Base-by-base conservation (phyloP, 2,113 vertebrate genomes). In the Takifugu bimaculatus region DNA sequence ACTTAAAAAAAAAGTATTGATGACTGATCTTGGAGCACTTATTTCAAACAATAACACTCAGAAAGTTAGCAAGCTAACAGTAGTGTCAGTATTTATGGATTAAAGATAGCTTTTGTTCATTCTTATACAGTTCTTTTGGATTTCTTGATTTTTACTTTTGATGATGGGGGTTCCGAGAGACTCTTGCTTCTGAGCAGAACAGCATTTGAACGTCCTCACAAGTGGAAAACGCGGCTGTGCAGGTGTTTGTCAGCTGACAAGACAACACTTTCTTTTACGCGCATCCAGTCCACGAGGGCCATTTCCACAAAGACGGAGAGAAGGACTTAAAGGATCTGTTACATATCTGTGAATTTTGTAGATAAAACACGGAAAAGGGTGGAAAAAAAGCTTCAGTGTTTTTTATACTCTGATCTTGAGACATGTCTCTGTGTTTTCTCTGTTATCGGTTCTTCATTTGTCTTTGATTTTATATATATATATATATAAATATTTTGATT, bases 311-410 rank as follows among this genome's bases (percentile, higher is more conserved):
- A 85, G 84, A 88, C 14, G 72, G 79, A 78, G 15, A 77, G 28
- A 80, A 79, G 68, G 83, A 84, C 81, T 87, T 58, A 59, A 70
- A 65, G 56, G 79, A 87, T 79, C 88, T 88, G 81, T 85, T 80
- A 81, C 85, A 88, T 88, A 91, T 83, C 82, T 91, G 90, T 91
- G 90, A 89, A 90, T 90, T 91, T 90, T 90, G 88, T 90, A 91
- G 74, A 63, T 60, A 68, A 77, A 84, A 52, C 75, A 79, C 79
- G 82, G 84, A 51, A 70, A 57, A 70, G 20, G 50, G 72, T 57
- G 2, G 14, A 66, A 78, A 69, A 83, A 71, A 66, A 48, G 68
- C 78, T 86, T 86, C 75, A 78, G 54, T 86, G 78, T 79, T 78
- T 89, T 91, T 91, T 91, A 72, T 89, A 90, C 83, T 83, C 81